A percentile compares a stretch with the other conserved stretches of the same genome.
These are phyloP conservation scores for Gonioctena quinquepunctata DNA, from an alignment of 1,140 invertebrate genomes.

Conservation along the genomic window DNA sequence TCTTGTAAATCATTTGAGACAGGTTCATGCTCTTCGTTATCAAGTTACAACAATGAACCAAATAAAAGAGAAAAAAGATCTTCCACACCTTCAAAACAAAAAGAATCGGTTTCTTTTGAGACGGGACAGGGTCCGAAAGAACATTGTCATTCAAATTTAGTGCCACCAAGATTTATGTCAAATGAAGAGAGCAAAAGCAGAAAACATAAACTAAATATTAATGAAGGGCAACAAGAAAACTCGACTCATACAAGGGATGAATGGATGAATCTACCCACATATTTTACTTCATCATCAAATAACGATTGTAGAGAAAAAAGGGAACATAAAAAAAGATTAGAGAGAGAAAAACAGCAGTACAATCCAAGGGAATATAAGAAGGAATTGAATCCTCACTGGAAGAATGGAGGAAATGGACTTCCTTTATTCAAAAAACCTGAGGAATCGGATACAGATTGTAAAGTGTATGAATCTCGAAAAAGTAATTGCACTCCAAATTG, in stretches of 20 bases:
- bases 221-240: neutral
- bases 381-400: slow-evolving; percentile 94
- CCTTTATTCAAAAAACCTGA: slow-evolving; percentile 65
- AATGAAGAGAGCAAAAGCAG: neutral
- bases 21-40: neutral
- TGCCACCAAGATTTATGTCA: neutral
- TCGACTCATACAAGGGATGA: slow-evolving; percentile 51
- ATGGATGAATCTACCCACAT: slow-evolving; percentile 58
- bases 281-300: slow-evolving; percentile 53
- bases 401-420: slow-evolving; percentile 81
- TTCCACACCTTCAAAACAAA: too few relatives aligned
- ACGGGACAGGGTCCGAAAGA: too few relatives aligned
- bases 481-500: slow-evolving; percentile 35
- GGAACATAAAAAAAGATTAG: slow-evolving; percentile 36
- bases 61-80: neutral
- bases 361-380: slow-evolving; percentile 72
- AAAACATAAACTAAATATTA: neutral
- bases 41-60: neutral
- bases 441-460: slow-evolving; percentile 29
- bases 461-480: neutral
- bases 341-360: slow-evolving; percentile 60
- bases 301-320: slow-evolving; percentile 49
- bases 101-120: too few relatives aligned
- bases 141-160: neutral
- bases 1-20: neutral